Base-by-base conservation (phyloP, 2,888 invertebrate species). In the Drosophila bunnanda region DNA sequence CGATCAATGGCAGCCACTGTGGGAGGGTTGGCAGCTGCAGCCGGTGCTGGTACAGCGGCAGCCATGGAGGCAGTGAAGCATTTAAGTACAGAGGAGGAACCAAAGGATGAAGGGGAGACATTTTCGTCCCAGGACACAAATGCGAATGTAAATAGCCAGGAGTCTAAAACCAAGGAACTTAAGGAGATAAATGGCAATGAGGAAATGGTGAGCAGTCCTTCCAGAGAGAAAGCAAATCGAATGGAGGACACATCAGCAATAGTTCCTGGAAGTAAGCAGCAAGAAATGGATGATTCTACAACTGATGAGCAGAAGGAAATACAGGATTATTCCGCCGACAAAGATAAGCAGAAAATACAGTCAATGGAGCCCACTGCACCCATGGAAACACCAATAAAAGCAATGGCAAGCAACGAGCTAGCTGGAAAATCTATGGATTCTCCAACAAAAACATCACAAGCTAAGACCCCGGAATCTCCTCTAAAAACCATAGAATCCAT, bases 1-100 rank as follows among this genome's bases (percentile, higher is more conserved):
- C 50, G 43, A 13, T 22, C 61, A 12, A 38, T 59, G 50, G 50
- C 75, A n/a, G 66, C 60, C 13, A 54, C 59, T 22, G 73, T 73
- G 52, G 88, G 70, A 0, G 66, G 64, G 8, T 66, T 77, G 20
- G 59, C 65, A 12, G 77, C 69, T 1, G 64, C 50, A 4, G 60
- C 55, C 7, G 70, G 69, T 15, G 70, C 54, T 4, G 72, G 69
- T 17, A 61, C 69, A 30, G 66, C 65, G 4, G 88, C 88, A 25
- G 83, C 81, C 8, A 48, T 85, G 48, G 78, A 70, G 38, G 79
- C 68, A 20, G 82, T 85, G 2, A 88, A 84, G 52, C 78, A 89
- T 28, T 67, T 86, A 65, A 79, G 67, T 25, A 68, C 73, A 1
- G 87, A 81, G 2, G 50, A 43, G 10, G 52, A 53, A 25, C n/a